Base-by-base conservation (phyloP, 92 coral and sea anemone species). In the Heteractis magnifica region DNA sequence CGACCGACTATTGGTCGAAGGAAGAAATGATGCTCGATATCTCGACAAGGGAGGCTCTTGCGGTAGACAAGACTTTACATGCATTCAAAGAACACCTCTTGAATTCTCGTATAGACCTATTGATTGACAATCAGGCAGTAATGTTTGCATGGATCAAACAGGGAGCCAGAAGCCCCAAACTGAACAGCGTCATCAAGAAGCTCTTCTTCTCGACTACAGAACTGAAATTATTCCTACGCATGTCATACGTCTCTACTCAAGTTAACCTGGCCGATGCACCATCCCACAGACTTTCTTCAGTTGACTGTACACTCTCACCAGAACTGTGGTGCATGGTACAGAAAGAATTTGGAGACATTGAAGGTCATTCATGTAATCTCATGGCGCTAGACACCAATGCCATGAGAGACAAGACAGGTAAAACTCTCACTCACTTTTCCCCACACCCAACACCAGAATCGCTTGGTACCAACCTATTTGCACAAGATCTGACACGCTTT, bases 81-180 rank as follows among this genome's bases (percentile, higher is more conserved):
- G 56, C 91, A 5, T 84, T 85, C 34, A 50, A 75, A 4, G 52
- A 52, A 4, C 21, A 18, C 50, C 68, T 89, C 64, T 13, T 18
- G 8, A 56, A 89, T 79, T 71, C 80, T n/a, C 74, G 88, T 85
- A 86, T 88, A n/a, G 91, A 88, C 51, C 84, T 84, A 2, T 86
- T 71, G 62, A 80, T 82, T 5, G 91, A 85, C 52, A 88, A 85
- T 58, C 14, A 64, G 64, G 86, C 48, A 71, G 82, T 88, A 34
- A 58, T 84, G 18, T 44, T 62, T 1, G 56, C 86, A 1, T 88
- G 88, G 91, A 10, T 49, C 6, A 5, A 10, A 8, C 86, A 88
- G 70, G 82, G 88, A 18, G 8, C 86, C 20, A 75, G 72, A n/a
- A 84, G 86, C 10, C 79, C 49, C n/a, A 23, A 19, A 6, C 65